Evolutionary conservation across 2,888 invertebrate species (phyloP), one percentile per base, ranked within the genome.

Genomic region (Antheraea assamensis): DNA sequence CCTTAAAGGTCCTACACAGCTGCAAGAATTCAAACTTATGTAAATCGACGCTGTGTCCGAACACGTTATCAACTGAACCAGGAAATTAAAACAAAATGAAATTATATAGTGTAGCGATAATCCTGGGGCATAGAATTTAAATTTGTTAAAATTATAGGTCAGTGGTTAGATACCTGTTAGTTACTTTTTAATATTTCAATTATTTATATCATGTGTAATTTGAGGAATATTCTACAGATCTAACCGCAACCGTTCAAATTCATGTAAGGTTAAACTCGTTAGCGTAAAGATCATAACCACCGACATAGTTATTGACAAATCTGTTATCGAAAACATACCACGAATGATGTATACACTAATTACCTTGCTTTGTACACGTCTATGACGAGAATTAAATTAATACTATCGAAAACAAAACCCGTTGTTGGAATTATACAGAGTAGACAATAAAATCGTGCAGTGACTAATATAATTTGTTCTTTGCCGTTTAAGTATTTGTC

Each of bases 331-430:
- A 88, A 88, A 87, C 84, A 84, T 84, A 87, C 87, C 85, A 66
- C 7, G 31, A 31, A 5, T 68, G 15, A 80, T 76, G 75, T 49
- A 78, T 66, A 71, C 83, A 80, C 85, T 89, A 90, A 91, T 91
- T 91, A 90, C 83, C 84, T 84, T 80, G 82, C 81, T 86, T 82
- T 84, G 87, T 88, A 86, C 82, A 83, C 76, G 78, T 80, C 80
- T 85, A 86, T 87, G 84, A 87, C 86, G 84, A 83, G 86, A 86
- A 90, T 88, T 90, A 89, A 90, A 90, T 90, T 88, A 88, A 87
- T 85, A 83, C 84, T 85, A 90, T 90, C 85, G 85, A 87, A 88
- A 88, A 86, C 88, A 88, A 86, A n/a, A 42, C 72, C 0, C 1
- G 49, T 21, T 31, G 17, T 70, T 13, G 8, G 1, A 70, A 30